phyloP scores from a whole-genome alignment of 2,113 vertebrate species.

The Sturnus vulgaris region DNA sequence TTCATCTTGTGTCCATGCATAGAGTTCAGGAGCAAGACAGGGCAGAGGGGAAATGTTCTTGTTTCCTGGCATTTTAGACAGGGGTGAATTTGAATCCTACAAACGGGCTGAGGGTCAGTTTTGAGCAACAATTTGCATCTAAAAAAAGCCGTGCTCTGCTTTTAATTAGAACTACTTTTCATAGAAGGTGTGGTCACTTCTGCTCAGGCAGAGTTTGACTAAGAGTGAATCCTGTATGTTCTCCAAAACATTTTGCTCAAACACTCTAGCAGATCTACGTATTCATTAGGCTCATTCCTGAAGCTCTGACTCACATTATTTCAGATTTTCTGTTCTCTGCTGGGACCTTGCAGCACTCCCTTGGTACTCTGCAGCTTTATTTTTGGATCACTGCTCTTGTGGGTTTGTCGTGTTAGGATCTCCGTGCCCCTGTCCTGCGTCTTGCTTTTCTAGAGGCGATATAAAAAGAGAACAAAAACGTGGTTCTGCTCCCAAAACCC shows the following conservation, averaged over 20 bases:
- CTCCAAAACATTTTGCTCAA: neutral
- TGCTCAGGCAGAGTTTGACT: slow-evolving; percentile 4
- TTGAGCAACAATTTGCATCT: neutral
- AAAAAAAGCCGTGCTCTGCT: neutral
- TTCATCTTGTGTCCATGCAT: neutral
- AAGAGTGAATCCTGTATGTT: neutral
- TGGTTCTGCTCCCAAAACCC: neutral
- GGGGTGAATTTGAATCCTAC: neutral
- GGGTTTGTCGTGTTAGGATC: neutral
- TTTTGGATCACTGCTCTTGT: neutral
- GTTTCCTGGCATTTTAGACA: neutral
- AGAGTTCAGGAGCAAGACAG: neutral
- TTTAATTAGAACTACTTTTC: slow-evolving; percentile 56
- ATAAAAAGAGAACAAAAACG: neutral
- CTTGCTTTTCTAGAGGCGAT: neutral
- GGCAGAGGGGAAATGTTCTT: neutral
- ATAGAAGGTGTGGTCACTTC: slow-evolving; percentile 46
- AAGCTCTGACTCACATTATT: slow-evolving; percentile 18
- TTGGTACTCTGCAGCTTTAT: neutral
- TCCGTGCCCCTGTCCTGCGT: neutral
- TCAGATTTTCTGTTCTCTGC: neutral
- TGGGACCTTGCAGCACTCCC: neutral
- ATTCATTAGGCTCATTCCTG: slow-evolving; percentile 28
- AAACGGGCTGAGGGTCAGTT: neutral
- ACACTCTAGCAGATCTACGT: neutral